Percentiles rank a stretch among this genome's conserved stretches.
These are phyloP conservation scores for Monochamus saltuarius DNA, from an alignment of 1,140 invertebrate species.

Conservation along the genomic window DNA sequence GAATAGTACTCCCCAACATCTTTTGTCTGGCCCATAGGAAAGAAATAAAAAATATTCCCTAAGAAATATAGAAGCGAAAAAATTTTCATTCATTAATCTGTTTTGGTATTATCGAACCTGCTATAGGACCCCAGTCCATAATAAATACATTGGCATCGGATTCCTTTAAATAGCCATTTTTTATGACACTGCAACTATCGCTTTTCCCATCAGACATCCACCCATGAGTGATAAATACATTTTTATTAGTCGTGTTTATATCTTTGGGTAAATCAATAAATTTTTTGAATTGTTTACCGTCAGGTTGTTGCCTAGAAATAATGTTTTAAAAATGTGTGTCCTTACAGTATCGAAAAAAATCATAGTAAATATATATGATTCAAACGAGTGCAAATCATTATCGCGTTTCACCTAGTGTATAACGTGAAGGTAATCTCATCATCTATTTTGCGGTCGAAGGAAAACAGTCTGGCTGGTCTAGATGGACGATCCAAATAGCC, in stretches of 20 bases:
- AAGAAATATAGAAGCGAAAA: slow-evolving; percentile 52
- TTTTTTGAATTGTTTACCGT: slow-evolving; percentile 25
- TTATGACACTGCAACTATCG: slow-evolving; percentile 49
- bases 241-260: slow-evolving; percentile 59
- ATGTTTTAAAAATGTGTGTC: slow-evolving; percentile 1
- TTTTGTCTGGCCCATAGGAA: slow-evolving; percentile 63
- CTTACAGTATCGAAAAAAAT: too few species aligned
- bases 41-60: slow-evolving; percentile 65
- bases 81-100: neutral
- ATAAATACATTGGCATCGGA: slow-evolving; percentile 65
- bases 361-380: neutral
- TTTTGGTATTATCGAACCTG: neutral
- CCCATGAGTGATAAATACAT: slow-evolving; percentile 73
- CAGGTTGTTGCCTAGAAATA: slow-evolving; percentile 25
- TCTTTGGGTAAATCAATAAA: slow-evolving; percentile 35
- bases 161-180: slow-evolving; percentile 55
- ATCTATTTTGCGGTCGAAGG: slow-evolving; percentile 24
- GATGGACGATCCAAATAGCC: slow-evolving; percentile 5
- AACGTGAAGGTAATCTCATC: slow-evolving; percentile 50
- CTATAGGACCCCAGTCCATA: slow-evolving; percentile 62
- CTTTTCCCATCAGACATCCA: slow-evolving; percentile 62
- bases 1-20: slow-evolving; percentile 64
- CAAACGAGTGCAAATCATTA: neutral
- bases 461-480: neutral
- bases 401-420: slow-evolving; percentile 46